Percentiles rank a stretch among this genome's conserved stretches.
These are phyloP conservation scores for Bungarus multicinctus DNA, from an alignment of 2,113 vertebrate species.

Conservation along the genomic window DNA sequence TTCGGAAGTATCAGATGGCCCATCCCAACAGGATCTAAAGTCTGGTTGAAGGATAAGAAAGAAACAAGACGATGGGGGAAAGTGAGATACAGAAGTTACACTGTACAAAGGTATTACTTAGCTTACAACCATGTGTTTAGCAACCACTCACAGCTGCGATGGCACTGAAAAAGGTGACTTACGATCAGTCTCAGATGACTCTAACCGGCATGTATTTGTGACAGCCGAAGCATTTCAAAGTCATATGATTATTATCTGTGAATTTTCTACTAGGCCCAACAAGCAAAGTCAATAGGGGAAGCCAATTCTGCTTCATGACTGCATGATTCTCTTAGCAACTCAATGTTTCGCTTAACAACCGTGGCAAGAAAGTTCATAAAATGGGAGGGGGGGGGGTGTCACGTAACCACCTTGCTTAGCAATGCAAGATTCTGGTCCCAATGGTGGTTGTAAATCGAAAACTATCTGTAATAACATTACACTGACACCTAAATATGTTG, in stretches of 20 bases:
- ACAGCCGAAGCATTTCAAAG: background rate
- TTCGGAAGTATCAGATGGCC: background rate
- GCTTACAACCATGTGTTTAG: background rate
- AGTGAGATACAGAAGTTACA: background rate
- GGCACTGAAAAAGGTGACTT: background rate
- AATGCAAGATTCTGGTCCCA: background rate
- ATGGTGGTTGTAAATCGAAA: background rate
- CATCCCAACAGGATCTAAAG: background rate
- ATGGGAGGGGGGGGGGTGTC: rapidly evolving
- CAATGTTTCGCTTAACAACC: background rate
- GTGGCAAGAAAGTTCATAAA: background rate
- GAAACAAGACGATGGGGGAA: background rate
- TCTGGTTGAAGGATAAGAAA: background rate
- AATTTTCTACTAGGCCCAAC: background rate
- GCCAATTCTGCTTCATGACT: background rate
- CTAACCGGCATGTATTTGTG: background rate
- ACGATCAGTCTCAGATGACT: background rate
- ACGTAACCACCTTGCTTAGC: background rate
- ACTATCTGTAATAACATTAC: background rate
- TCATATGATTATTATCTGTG: background rate
- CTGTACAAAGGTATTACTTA: background rate
- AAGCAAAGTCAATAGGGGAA: background rate
- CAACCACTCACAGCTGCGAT: background rate
- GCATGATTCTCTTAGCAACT: background rate
- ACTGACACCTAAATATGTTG: background rate